Conservation (phyloP, 2,797 vertebrate genomes). For the Erpetoichthys calabaricus region DNA sequence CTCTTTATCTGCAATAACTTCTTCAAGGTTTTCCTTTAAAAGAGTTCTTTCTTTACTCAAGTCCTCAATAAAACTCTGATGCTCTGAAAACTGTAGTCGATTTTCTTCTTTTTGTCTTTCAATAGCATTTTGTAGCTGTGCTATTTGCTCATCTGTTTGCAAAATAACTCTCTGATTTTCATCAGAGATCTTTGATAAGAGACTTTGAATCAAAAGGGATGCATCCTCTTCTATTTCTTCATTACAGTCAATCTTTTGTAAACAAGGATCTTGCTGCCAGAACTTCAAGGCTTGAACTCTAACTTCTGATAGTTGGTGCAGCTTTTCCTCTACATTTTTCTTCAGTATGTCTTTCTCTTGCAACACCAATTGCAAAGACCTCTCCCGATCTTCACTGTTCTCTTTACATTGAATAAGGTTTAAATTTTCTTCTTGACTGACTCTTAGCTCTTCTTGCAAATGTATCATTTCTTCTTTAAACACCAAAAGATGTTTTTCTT, state of each 20-base stretch:
- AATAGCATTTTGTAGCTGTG: constrained; percentile 34
- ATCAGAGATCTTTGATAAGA: constrained; percentile 38
- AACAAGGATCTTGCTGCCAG: constrained; percentile 15
- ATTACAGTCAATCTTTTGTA: constrained; percentile 13
- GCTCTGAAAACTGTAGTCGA: constrained; percentile 43
- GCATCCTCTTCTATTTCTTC: constrained; percentile 27
- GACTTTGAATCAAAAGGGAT: constrained; percentile 20
- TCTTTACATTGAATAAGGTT: constrained; percentile 40
- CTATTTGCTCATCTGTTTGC: constrained; percentile 29
- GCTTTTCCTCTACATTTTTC: constrained; percentile 33
- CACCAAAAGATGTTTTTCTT: too few relatives aligned
- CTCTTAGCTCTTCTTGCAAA: neutral
- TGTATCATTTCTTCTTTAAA: neutral
- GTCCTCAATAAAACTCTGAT: constrained; percentile 47
- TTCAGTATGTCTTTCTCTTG: constrained; percentile 37
- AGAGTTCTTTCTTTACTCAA: constrained; percentile 55
- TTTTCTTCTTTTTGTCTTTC: constrained; percentile 47
- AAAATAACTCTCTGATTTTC: constrained; percentile 28
- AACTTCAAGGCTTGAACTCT: constrained; percentile 25
- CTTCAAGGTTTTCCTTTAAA: constrained; percentile 56
- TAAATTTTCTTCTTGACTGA: constrained; percentile 26
- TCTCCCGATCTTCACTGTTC: constrained; percentile 35
- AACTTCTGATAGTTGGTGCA: constrained; percentile 28
- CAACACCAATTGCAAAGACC: constrained; percentile 26
- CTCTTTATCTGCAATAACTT: constrained; percentile 52